These are phyloP conservation scores for Diuraphis noxia DNA, from an alignment of 1,140 invertebrate species.

Conservation along the genomic window DNA sequence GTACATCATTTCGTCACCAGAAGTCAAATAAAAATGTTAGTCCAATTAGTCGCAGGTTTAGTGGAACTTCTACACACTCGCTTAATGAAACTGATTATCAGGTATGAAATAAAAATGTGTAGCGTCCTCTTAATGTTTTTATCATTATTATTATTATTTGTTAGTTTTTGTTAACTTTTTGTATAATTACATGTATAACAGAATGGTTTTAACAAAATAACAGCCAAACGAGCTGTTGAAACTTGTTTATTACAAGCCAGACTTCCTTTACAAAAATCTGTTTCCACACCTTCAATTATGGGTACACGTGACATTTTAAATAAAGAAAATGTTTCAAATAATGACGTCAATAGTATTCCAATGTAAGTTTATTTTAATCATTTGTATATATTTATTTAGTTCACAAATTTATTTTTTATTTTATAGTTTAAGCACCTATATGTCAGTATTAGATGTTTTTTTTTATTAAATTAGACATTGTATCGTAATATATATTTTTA, in stretches of 20 bases:
- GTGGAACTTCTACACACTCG: slow-evolving; percentile 76
- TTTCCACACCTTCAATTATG: slow-evolving; percentile 86
- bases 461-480: neutral
- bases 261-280: slow-evolving; percentile 84
- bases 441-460: neutral
- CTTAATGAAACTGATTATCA: slow-evolving; percentile 82
- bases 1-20: slow-evolving; percentile 56
- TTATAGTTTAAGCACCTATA: neutral
- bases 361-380: neutral
- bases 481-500: neutral
- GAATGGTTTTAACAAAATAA: slow-evolving; percentile 67
- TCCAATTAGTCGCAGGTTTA: slow-evolving; percentile 57
- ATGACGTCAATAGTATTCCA: slow-evolving; percentile 44
- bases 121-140: no score
- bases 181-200: slow-evolving; percentile 57
- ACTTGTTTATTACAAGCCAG: slow-evolving; percentile 70
- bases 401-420: neutral
- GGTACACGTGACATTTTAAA: slow-evolving; percentile 59
- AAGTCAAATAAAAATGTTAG: slow-evolving; percentile 54
- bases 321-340: slow-evolving; percentile 45
- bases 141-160: no score
- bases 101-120: slow-evolving; percentile 60
- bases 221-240: slow-evolving; percentile 66
- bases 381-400: neutral
- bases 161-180: neutral